Conservation (phyloP, 2,113 vertebrate species). For the Aix galericulata region DNA sequence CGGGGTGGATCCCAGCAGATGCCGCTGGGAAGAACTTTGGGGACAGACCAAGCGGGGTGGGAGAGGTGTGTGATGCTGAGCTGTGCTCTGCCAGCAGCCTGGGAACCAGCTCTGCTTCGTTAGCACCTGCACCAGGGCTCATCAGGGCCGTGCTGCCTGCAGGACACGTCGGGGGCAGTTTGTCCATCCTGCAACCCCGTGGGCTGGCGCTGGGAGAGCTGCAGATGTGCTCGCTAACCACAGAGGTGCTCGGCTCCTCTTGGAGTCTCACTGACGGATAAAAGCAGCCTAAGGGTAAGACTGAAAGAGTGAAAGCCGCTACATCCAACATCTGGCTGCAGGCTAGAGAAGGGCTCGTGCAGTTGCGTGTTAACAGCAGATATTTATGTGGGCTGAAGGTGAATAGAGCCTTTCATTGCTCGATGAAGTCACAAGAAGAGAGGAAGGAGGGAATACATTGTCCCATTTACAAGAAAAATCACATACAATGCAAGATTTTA, state of each 20-base stretch:
- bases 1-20: not conserved
- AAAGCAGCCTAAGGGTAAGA: not conserved
- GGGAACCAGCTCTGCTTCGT: not conserved
- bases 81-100: rapidly evolving
- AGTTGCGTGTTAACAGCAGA: not conserved
- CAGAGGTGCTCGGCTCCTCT: not conserved
- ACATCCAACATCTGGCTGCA: not conserved
- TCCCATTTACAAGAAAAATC: not conserved
- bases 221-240: conserved; percentile 1
- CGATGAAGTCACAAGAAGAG: not conserved
- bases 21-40: not conserved
- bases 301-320: not conserved
- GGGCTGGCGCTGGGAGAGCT: not conserved
- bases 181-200: not conserved
- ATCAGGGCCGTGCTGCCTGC: not conserved
- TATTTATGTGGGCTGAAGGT: not conserved
- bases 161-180: not conserved
- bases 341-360: not conserved
- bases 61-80: not conserved
- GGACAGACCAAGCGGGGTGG: not conserved
- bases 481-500: not conserved
- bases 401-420: conserved; percentile 10
- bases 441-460: not conserved
- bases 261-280: not conserved
- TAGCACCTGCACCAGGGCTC: not conserved